phyloP scores from a whole-genome alignment of 2,797 vertebrate species.

The Cossypha polioptera region DNA sequence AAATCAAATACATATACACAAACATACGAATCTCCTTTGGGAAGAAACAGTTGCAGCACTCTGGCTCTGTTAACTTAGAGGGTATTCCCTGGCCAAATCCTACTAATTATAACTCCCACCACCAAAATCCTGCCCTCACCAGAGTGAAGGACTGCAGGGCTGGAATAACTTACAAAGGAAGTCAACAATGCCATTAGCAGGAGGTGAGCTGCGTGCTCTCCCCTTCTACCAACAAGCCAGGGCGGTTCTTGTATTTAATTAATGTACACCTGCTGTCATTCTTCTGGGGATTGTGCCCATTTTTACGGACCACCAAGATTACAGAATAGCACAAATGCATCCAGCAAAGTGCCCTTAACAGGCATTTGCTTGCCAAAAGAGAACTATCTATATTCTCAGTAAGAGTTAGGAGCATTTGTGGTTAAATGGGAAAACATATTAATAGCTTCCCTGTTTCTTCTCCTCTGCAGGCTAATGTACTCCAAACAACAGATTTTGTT shows the following conservation, averaged over 20 bases:
- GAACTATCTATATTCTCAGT: not conserved
- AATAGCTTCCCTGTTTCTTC: conserved; percentile 15
- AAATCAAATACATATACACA: not conserved
- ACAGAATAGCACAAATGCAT: not conserved
- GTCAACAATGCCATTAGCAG: not conserved
- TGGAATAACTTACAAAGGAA: not conserved
- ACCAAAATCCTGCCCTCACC: not conserved
- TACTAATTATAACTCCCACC: not conserved
- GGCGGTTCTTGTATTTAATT: not conserved
- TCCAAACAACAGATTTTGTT: not conserved
- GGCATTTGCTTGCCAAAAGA: not conserved
- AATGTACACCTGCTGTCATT: not conserved
- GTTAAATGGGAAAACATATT: not conserved
- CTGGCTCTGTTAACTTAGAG: not conserved
- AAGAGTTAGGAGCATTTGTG: not conserved
- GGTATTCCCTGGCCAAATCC: not conserved
- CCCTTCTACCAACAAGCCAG: not conserved
- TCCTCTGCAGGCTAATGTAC: conserved; percentile 25
- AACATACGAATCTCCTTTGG: not conserved
- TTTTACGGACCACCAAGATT: not conserved
- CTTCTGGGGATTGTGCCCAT: not conserved
- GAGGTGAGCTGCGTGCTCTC: not conserved
- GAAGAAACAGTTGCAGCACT: not conserved
- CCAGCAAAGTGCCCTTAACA: conserved; percentile 6
- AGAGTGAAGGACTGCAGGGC: not conserved